Percentiles rank a stretch among this genome's conserved stretches.
Conservation (phyloP, 2,797 vertebrate species). For the Betta splendens region DNA sequence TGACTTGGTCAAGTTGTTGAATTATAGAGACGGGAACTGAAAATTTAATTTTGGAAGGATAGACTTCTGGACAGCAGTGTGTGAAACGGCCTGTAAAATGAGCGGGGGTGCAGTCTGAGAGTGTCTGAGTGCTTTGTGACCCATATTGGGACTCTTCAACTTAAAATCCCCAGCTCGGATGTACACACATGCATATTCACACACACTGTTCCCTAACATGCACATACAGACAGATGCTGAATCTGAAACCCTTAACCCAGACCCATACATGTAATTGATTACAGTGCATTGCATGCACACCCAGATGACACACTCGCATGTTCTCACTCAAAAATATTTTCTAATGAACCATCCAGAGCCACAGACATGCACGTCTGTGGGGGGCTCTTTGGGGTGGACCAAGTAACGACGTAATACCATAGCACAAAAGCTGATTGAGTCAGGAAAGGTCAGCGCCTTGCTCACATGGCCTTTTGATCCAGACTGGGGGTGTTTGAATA, state of each 20-base stretch:
- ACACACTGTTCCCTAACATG: no score
- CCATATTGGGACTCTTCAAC: constrained; percentile 66
- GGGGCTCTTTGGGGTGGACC: constrained; percentile 7
- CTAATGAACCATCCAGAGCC: constrained; percentile 17
- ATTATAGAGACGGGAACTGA: constrained; percentile 71
- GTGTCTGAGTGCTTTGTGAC: constrained; percentile 72
- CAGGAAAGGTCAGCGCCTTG: constrained; percentile 74
- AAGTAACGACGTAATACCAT: constrained; percentile 46
- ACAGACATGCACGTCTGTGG: constrained; percentile 2
- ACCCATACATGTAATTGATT: constrained; percentile 15
- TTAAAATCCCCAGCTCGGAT: constrained; percentile 52
- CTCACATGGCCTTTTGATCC: constrained; percentile 76
- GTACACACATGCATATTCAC: neutral
- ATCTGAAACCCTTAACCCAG: constrained; percentile 22
- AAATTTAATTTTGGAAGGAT: constrained; percentile 59
- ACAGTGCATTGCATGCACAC: neutral
- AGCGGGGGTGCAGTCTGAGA: constrained; percentile 24
- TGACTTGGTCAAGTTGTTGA: constrained; percentile 55
- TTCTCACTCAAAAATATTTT: constrained; percentile 11
- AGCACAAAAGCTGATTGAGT: constrained; percentile 71
- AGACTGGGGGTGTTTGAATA: constrained; percentile 76
- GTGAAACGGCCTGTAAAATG: constrained; percentile 42
- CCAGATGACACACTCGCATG: constrained; percentile 3
- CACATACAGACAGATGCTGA: constrained; percentile 18
- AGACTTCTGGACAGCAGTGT: constrained; percentile 51